Percentiles rank a stretch among this genome's conserved stretches.
phyloP scores from a whole-genome alignment of 2,888 invertebrate species.

The Thumatha senex region DNA sequence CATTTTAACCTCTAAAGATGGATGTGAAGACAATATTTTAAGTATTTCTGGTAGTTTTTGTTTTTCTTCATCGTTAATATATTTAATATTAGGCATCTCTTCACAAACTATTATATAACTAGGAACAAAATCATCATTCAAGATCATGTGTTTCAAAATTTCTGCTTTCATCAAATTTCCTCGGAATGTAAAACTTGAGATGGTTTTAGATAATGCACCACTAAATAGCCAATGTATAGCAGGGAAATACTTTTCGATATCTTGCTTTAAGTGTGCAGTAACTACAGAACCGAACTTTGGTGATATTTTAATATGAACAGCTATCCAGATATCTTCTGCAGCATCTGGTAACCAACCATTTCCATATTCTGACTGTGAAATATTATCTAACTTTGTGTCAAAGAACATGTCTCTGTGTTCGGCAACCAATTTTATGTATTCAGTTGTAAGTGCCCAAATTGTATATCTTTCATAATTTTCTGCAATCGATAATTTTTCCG shows the following conservation, averaged over 20 bases:
- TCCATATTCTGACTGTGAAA: background rate
- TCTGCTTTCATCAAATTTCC: constrained; percentile 9
- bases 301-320: constrained; percentile 25
- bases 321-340: constrained; percentile 21
- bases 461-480: constrained; percentile 41
- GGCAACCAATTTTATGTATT: constrained; percentile 32
- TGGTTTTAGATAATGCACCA: constrained; percentile 14
- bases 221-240: constrained; percentile 27
- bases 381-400: constrained; percentile 7
- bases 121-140: constrained; percentile 17
- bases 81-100: background rate
- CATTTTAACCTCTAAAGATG: constrained; percentile 34
- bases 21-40: constrained; percentile 27
- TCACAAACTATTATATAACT: constrained; percentile 26
- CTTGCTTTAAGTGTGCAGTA: constrained; percentile 31
- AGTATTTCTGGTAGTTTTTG: constrained; percentile 20
- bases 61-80: constrained; percentile 9
- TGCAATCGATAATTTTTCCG: constrained; percentile 25
- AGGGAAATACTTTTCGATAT: constrained; percentile 24
- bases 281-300: constrained; percentile 26
- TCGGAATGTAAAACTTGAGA: constrained; percentile 3
- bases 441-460: constrained; percentile 38
- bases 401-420: constrained; percentile 19
- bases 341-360: background rate
- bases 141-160: constrained; percentile 23